Percentiles rank a stretch among this genome's conserved stretches.
These are phyloP conservation scores for Hypanus sabinus DNA, from an alignment of 2,113 vertebrate species.

Conservation along the genomic window DNA sequence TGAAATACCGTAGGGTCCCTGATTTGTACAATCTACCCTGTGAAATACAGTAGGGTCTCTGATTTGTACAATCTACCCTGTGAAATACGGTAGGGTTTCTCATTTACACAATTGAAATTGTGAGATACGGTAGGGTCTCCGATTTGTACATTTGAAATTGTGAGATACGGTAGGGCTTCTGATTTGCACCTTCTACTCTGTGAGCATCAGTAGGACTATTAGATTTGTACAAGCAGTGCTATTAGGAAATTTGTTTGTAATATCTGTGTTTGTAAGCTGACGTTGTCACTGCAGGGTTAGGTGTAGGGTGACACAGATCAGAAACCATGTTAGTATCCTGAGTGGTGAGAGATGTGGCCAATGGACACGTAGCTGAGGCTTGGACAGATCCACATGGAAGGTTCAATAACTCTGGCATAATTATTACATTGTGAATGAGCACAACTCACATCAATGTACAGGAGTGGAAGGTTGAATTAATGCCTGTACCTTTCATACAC, in stretches of 20 bases:
- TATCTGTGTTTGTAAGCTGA: neutral
- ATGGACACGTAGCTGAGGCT: neutral
- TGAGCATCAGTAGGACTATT: neutral
- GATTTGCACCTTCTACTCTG: neutral
- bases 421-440: neutral
- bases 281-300: neutral
- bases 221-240: neutral
- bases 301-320: neutral
- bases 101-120: neutral
- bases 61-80: too few relatives aligned
- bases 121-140: neutral
- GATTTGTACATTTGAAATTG: too few relatives aligned
- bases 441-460: neutral
- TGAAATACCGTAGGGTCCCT: neutral
- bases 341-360: neutral
- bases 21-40: too few relatives aligned
- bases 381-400: neutral
- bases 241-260: neutral
- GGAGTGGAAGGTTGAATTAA: neutral
- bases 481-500: slow-evolving; percentile 82
- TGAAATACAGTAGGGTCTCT: too few relatives aligned
- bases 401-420: neutral
- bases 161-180: too few relatives aligned
- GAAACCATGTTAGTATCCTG: neutral
- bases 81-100: too few relatives aligned